phyloP scores from a whole-genome alignment of 2,113 vertebrate genomes.

The Phrynosoma blainvillii region DNA sequence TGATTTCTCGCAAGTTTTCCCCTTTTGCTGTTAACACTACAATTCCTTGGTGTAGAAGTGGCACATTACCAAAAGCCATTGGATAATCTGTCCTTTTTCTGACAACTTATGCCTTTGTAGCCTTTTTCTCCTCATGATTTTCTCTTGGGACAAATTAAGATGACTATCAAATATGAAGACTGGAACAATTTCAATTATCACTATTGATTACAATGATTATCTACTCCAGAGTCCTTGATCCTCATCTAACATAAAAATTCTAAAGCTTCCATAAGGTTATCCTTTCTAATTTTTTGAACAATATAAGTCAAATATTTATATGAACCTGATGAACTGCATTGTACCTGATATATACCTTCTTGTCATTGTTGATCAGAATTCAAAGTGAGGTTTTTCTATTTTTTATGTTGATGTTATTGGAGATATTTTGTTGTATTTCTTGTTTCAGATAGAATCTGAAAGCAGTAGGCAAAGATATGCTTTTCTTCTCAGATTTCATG shows the following conservation, averaged over 20 bases:
- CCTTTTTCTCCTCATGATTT: background rate
- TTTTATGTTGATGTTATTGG: background rate
- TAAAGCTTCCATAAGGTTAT: background rate
- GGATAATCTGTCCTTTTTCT: no score
- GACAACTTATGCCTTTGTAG: background rate
- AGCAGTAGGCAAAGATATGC: background rate
- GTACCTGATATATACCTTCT: background rate
- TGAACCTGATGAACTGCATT: background rate
- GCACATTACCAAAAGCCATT: no score
- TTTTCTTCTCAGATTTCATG: background rate
- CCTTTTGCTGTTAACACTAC: background rate
- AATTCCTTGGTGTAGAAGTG: background rate
- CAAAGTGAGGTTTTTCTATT: background rate
- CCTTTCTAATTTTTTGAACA: conserved; percentile 15
- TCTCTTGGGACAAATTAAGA: background rate
- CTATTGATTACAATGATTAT: background rate
- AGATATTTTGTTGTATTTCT: background rate
- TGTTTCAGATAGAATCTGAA: background rate
- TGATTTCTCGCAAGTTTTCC: background rate
- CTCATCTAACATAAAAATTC: background rate
- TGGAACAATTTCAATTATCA: background rate
- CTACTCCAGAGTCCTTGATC: background rate
- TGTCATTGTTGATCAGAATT: background rate
- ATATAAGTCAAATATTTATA: background rate
- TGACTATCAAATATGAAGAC: background rate